Conservation (phyloP, 2,797 vertebrate species). For the Catamblyrhynchus diadema region DNA sequence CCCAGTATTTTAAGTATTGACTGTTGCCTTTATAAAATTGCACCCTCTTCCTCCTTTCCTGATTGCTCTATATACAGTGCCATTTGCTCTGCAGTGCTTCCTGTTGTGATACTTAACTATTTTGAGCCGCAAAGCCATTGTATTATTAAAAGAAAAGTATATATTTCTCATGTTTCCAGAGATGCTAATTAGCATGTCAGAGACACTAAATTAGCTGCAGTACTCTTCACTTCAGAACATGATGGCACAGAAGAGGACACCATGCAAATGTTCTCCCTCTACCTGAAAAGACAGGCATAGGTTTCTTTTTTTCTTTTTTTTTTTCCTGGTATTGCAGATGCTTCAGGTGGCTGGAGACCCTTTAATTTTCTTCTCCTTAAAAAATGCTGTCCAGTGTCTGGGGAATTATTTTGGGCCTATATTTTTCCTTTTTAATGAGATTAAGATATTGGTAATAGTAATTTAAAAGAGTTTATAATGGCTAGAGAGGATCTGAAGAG, state of each 20-base stretch:
- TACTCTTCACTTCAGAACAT: neutral
- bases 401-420: neutral
- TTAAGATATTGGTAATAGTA: neutral
- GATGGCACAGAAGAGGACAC: neutral
- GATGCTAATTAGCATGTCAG: neutral
- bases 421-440: neutral
- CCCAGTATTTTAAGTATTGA: neutral
- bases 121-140: neutral
- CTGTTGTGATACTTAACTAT: neutral
- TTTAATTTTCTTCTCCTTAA: neutral
- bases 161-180: neutral
- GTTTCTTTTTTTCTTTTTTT: neutral
- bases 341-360: neutral
- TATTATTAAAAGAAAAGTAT: neutral
- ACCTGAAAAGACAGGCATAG: neutral
- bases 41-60: neutral
- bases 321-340: accelerated
- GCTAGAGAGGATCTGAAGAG: neutral
- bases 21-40: neutral
- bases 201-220: neutral
- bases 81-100: neutral
- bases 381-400: neutral
- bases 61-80: accelerated
- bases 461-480: neutral
- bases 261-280: neutral